Percentiles rank a stretch among this genome's conserved stretches.
These are phyloP conservation scores for Cotesia chilonis DNA, from an alignment of 1,140 invertebrate genomes.

Conservation along the genomic window DNA sequence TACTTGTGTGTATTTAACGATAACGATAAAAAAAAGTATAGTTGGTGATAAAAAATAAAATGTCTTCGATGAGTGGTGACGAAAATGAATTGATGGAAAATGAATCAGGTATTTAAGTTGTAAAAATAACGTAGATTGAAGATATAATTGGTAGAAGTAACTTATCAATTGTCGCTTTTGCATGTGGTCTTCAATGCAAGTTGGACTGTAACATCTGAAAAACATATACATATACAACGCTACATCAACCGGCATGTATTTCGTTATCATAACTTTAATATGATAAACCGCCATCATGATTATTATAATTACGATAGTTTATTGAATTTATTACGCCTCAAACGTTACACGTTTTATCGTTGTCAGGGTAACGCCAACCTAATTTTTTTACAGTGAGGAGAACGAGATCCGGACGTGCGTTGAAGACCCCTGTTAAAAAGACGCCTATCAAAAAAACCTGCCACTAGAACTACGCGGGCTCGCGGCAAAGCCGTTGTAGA, in stretches of 20 bases:
- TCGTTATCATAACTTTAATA: constrained; percentile 17
- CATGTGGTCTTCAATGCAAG: constrained; percentile 20
- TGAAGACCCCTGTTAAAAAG: constrained; percentile 52
- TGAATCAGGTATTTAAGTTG: constrained; percentile 50
- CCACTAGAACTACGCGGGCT: constrained; percentile 45
- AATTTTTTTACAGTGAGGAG: constrained; percentile 48
- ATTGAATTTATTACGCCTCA: constrained; percentile 18
- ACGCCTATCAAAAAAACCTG: constrained; percentile 51
- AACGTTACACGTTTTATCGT: constrained; percentile 22
- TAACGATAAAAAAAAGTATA: too few species aligned
- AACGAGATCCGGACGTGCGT: constrained; percentile 52
- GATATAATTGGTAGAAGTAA: background rate
- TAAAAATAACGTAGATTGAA: background rate
- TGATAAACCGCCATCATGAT: constrained; percentile 36
- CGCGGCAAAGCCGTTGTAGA: constrained; percentile 43
- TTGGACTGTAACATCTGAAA: constrained; percentile 15
- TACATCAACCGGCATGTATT: constrained; percentile 12
- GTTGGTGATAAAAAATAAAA: constrained; percentile 37
- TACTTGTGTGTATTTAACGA: too few species aligned
- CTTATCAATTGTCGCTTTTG: background rate
- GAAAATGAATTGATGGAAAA: constrained; percentile 51
- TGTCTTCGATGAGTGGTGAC: constrained; percentile 60
- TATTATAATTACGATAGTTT: constrained; percentile 12
- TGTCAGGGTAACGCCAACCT: constrained; percentile 19
- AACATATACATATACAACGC: constrained; percentile 10